Evolutionary conservation across 2,113 vertebrate genomes (phyloP).

Genomic region (Xiphophorus maculatus): DNA sequence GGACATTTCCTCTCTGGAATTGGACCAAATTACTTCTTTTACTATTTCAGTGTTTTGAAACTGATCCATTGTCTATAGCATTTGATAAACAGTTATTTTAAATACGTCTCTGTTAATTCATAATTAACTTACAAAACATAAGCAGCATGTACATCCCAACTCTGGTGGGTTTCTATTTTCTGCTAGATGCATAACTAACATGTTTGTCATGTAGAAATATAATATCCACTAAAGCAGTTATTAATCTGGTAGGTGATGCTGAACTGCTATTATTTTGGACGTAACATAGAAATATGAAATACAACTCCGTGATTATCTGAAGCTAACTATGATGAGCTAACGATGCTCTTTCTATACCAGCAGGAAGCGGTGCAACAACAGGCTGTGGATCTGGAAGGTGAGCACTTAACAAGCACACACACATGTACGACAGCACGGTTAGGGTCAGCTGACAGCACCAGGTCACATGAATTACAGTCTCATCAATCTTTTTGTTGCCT

Average conservation of each 20-base stretch:
- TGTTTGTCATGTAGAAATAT: neutral
- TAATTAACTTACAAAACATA: neutral
- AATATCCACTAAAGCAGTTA: neutral
- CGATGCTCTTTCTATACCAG: neutral
- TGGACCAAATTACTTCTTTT: conserved; percentile 1
- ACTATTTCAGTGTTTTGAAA: neutral
- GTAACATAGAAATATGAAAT: neutral
- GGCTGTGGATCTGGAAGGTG: conserved; percentile 35
- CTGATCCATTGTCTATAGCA: neutral
- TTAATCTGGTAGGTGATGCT: neutral
- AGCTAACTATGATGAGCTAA: neutral
- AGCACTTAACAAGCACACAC: conserved; percentile 8
- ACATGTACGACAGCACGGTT: conserved; percentile 7
- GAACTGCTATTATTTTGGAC: neutral
- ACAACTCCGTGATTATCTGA: neutral
- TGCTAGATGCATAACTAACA: neutral
- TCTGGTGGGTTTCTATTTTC: neutral
- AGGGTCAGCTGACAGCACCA: conserved; percentile 52
- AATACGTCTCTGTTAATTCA: too few species aligned
- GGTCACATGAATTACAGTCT: conserved; percentile 59
- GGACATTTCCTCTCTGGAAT: conserved; percentile 4
- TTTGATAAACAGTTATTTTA: conserved; percentile 2
- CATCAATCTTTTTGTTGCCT: conserved; percentile 36
- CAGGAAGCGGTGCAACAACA: conserved; percentile 17
- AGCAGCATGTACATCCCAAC: neutral